Conservation (phyloP, 2,797 vertebrate species). For the Heliangelus exortis region DNA sequence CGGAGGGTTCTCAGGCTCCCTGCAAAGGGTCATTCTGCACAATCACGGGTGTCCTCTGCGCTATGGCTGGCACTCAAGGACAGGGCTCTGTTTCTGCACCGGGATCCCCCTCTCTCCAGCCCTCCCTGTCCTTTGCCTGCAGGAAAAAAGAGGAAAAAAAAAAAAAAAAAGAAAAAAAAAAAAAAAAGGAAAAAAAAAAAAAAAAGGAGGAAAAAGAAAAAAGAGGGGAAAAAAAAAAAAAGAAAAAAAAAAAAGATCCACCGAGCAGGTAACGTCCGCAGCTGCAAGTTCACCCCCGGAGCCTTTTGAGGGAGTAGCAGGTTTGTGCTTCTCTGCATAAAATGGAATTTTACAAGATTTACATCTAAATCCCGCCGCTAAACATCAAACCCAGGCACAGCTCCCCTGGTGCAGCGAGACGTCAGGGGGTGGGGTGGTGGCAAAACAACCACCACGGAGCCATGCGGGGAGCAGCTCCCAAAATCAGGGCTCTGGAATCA, state of each 20-base stretch:
- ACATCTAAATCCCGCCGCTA: slow-evolving; percentile 12
- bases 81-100: not conserved
- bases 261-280: not conserved
- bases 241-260: not conserved
- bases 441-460: not conserved
- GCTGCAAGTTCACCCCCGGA: not conserved
- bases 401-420: slow-evolving; percentile 12
- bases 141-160: not conserved
- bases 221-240: too few species aligned
- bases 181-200: too few species aligned
- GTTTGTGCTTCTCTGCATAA: not conserved
- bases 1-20: not conserved
- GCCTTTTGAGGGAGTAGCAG: not conserved
- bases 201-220: too few species aligned
- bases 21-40: not conserved
- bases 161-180: too few species aligned
- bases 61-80: not conserved
- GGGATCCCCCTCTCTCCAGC: not conserved
- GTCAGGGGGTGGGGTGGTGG: slow-evolving; percentile 35
- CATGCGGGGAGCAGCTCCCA: not conserved
- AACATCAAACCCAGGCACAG: slow-evolving; percentile 23
- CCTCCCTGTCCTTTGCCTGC: not conserved
- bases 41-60: not conserved
- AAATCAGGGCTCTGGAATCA: not conserved
- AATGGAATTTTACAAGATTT: slow-evolving; percentile 68